Percentiles rank a stretch among this genome's conserved stretches.
Conservation (phyloP, 2,113 vertebrate genomes). For the Phainopepla nitens region DNA sequence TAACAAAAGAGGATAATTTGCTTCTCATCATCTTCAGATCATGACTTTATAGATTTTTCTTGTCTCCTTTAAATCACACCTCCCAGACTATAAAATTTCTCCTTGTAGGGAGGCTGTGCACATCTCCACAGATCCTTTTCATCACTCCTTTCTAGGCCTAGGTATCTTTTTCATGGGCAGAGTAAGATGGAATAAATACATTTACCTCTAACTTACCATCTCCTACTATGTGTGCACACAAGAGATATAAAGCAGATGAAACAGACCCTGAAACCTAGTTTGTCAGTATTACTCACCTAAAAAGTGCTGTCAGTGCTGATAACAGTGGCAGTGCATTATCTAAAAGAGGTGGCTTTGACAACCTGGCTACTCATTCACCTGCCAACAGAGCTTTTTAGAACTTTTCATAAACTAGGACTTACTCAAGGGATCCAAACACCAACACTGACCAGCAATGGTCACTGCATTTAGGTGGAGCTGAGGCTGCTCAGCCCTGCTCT, state of each 20-base stretch:
- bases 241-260: background rate
- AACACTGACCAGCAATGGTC: fast-evolving
- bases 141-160: background rate
- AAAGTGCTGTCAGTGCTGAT: background rate
- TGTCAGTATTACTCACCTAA: background rate
- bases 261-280: background rate
- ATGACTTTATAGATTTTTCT: background rate
- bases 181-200: background rate
- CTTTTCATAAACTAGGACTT: background rate
- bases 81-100: background rate
- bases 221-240: background rate
- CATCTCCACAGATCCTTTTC: background rate
- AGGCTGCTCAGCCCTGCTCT: background rate
- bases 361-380: background rate
- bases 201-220: background rate
- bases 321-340: background rate
- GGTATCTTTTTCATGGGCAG: background rate
- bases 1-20: background rate
- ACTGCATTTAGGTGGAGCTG: background rate
- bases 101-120: background rate
- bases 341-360: background rate
- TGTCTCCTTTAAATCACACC: background rate
- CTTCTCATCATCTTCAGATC: background rate
- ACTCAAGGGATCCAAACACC: background rate
- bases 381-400: background rate